phyloP scores from a whole-genome alignment of 2,888 invertebrate species.

The Hirtodrosophila histrioides region DNA sequence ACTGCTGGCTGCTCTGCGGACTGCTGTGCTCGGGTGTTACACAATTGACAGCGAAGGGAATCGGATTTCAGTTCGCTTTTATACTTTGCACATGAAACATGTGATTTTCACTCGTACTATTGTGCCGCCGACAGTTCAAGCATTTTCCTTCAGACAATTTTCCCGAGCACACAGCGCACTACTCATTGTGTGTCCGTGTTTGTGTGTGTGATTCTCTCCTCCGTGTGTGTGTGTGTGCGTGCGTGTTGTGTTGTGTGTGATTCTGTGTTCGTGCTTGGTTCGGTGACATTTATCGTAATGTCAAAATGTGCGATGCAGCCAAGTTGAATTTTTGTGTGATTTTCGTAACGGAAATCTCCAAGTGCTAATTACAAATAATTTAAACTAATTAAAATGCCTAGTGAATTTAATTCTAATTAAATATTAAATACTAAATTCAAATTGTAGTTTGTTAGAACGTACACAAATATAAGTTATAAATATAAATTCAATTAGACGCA shows the following conservation, averaged over 20 bases:
- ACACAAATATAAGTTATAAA: constrained; percentile 6
- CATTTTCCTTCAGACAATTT: constrained; percentile 46
- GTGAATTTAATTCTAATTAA: constrained; percentile 17
- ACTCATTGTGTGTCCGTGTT: constrained; percentile 13
- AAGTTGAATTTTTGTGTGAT: constrained; percentile 24
- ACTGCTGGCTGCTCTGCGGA: not conserved
- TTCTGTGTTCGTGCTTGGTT: constrained; percentile 20
- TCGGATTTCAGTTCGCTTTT: constrained; percentile 79
- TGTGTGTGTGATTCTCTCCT: constrained; percentile 25
- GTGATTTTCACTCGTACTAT: constrained; percentile 63
- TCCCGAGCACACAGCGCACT: constrained; percentile 40
- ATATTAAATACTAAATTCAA: not conserved
- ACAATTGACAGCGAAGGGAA: constrained; percentile 17
- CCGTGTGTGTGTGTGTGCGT: constrained; percentile 15
- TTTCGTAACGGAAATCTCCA: constrained; percentile 53
- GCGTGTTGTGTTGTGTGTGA: not conserved
- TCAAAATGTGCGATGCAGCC: constrained; percentile 12
- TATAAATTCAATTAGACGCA: constrained; percentile 17
- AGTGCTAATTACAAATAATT: constrained; percentile 47
- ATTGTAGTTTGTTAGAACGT: no score
- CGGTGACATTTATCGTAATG: constrained; percentile 45
- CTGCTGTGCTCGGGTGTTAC: constrained; percentile 13
- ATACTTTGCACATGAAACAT: constrained; percentile 81
- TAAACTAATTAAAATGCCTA: constrained; percentile 21
- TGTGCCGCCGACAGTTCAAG: constrained; percentile 58